These are phyloP conservation scores for Pyralis farinalis DNA, from an alignment of 2,888 invertebrate genomes.

Conservation along the genomic window DNA sequence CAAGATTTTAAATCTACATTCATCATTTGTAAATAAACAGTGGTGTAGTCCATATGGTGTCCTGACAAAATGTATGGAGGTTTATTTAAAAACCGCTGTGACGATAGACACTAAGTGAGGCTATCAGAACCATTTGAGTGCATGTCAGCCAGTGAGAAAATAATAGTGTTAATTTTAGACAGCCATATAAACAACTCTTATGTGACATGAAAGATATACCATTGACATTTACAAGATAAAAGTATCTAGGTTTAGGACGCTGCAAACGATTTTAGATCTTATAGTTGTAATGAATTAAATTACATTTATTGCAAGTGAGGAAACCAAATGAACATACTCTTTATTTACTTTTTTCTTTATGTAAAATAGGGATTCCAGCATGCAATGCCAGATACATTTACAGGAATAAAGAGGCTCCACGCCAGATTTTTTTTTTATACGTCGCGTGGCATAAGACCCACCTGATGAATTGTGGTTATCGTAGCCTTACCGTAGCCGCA, in stretches of 20 bases:
- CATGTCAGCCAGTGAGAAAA: constrained; percentile 9
- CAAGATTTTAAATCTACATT: background rate
- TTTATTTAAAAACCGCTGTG: constrained; percentile 59
- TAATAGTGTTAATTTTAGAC: background rate
- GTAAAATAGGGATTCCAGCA: background rate
- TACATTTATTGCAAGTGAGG: background rate
- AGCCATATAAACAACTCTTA: no score
- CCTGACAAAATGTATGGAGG: constrained; percentile 64
- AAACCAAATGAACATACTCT: background rate
- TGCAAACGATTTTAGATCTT: background rate
- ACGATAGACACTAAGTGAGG: constrained; percentile 61
- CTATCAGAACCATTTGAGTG: constrained; percentile 21
- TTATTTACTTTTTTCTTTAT: background rate
- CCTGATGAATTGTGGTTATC: no score
- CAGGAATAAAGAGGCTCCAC: no score
- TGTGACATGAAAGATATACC: no score
- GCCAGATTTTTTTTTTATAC: no score
- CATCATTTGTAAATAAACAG: constrained; percentile 3
- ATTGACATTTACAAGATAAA: background rate
- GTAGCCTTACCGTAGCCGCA: no score
- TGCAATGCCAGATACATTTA: background rate
- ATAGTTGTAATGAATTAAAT: background rate
- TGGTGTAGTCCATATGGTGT: constrained; percentile 41
- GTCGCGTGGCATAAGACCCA: no score
- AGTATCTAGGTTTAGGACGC: background rate